Evolutionary conservation across 2,888 invertebrate species (phyloP), one percentile per base, ranked within the genome.

Genomic region (Unio pictorum): DNA sequence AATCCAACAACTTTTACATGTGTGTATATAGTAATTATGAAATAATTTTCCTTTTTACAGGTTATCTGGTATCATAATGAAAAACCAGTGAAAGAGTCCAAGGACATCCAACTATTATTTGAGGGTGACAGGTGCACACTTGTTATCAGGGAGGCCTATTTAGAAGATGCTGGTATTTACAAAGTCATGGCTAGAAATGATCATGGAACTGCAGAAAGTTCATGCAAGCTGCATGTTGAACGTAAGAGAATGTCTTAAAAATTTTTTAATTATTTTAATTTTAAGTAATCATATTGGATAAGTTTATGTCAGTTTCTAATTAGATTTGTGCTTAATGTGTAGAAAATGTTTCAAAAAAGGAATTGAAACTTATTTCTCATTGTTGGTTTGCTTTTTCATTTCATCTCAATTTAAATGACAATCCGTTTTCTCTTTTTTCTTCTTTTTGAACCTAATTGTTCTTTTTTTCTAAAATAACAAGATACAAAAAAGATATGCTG

Each of bases 131-230:
- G 89, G 55, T 91, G 91, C 78, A 93, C 89, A 61, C 81, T 89
- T 61, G 81, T 88, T 66, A 88, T 89, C 67, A 69, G 86, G 58
- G 89, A 89, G 88, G 94, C 94, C 0, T 93, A 93, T 79, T 90
- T 93, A 28, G 94, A 95, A 87, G 95, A 95, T 88, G 93, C 93
- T 57, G 95, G 95, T 18, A 91, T 93, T 74, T 96, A 96, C 86
- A 94, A 93, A 89, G 95, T 95, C 54, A 93, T 94, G 20, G 96
- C 95, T 55, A 95, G 95, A 1, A 99, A 99, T 88, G 96, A 96
- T 85, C 92, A 97, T 59, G 99, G 99, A 56, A 94, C 95, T 26
- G 97, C 87, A 23, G 85, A 87, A 83, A 97, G 97, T 20, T 95
- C 95, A 5, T 94, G 97, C 15, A 95, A 95, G 90, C 95, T 98